Evolutionary conservation across 2,888 invertebrate genomes (phyloP), one percentile per base, ranked within the genome.

Genomic region (Hybos culiciformis): DNA sequence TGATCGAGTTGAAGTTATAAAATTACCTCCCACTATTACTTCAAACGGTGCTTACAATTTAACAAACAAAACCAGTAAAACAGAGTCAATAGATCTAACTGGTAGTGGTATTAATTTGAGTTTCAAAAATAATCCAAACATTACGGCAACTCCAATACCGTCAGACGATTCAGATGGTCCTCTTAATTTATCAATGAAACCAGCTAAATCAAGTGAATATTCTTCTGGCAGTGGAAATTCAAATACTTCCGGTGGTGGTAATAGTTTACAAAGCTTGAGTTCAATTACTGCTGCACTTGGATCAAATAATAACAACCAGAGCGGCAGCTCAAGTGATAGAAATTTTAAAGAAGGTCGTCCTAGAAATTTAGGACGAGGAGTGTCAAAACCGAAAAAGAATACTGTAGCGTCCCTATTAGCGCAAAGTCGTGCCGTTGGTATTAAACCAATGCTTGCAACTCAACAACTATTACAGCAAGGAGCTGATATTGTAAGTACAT

Each of bases 381-480:
- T 87, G 18, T 86, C 86, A 55, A 87, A 87, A 62, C 88, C 88
- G 48, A 90, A 90, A 73, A 90, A 90, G 71, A 90, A 90, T 62
- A 90, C 90, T 0, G 90, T 90, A 2, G 90, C 90, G 1, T 88
- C 88, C 3, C 67, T 90, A 40, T 67, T 90, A 50, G 88, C 88
- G 1, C 88, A 88, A 67, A 86, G 86, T 58, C 68, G 90, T 45
- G 88, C 87, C 5, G 72, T 87, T 29, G 86, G 85, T 1, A 74
- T 84, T 6, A 75, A 84, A 56, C 84, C 84, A 8, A 80, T 83
- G 57, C 62, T 85, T 38, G 81, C 83, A 37, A 83, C 84, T 20
- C 80, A 80, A 56, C 74, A 83, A 48, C 54, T 77, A 4, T 53
- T 66, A 23, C 66, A 62, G 43, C 65, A 67, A 44, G 67, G 66